Evolutionary conservation across 2,888 invertebrate species (phyloP).

Genomic region (Helleia helle): DNA sequence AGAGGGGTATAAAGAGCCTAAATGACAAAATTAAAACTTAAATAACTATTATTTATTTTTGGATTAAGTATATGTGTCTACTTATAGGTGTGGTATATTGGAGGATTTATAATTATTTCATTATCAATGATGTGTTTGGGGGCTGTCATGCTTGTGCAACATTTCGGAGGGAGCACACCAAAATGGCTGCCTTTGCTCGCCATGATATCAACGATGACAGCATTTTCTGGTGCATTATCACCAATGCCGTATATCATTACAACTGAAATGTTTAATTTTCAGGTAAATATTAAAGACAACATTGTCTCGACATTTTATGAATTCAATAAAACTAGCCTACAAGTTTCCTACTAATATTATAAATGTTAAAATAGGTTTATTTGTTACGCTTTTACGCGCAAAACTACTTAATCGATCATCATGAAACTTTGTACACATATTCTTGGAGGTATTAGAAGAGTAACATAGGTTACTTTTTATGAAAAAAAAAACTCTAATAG

Average conservation of each 20-base stretch:
- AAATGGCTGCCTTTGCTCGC: constrained; percentile 29
- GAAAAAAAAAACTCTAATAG: too few relatives aligned
- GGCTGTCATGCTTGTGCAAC: constrained; percentile 23
- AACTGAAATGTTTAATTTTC: constrained; percentile 41
- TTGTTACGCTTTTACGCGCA: too few relatives aligned
- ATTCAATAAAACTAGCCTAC: neutral
- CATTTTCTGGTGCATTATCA: constrained; percentile 31
- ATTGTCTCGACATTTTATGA: too few relatives aligned
- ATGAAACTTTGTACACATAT: too few relatives aligned
- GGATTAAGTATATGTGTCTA: neutral
- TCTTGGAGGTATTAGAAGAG: too few relatives aligned
- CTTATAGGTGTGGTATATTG: constrained; percentile 28
- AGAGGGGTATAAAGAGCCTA: too few relatives aligned
- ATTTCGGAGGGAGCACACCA: constrained; percentile 23
- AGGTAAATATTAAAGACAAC: constrained; percentile 25
- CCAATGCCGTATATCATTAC: constrained; percentile 36
- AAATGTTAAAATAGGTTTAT: too few relatives aligned
- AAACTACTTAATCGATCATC: too few relatives aligned
- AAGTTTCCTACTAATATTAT: too few relatives aligned
- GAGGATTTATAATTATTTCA: constrained; percentile 21
- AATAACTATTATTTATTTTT: too few relatives aligned
- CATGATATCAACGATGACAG: constrained; percentile 25
- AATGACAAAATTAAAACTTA: too few relatives aligned
- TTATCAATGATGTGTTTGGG: constrained; percentile 26
- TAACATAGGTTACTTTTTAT: too few relatives aligned